Base-by-base conservation (phyloP, 2,888 invertebrate species). In the Amphipoea oculea region DNA sequence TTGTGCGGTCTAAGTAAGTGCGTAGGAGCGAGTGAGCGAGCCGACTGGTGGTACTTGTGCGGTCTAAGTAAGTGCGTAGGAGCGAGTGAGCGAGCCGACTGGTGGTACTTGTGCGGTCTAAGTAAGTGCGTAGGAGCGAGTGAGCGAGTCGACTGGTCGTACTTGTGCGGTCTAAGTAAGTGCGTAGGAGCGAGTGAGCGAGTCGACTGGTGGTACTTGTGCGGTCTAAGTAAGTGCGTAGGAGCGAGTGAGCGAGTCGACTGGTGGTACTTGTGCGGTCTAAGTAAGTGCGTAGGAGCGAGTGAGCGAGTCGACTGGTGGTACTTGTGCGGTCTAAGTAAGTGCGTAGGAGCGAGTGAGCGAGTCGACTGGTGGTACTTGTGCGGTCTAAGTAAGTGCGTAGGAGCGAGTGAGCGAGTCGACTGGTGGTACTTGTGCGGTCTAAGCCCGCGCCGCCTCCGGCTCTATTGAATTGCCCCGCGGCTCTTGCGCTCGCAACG, bases 401-500 rank as follows among this genome's bases (percentile, higher is more conserved):
- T 42, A 42, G 14, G n/a, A 23, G 42, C 14, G 40, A 48, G 48
- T 48, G 48, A 48, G 48, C 12, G 77, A 67, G 69, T 65, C 65
- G 48, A 14, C 4, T n/a, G 48, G 14, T 48, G 48, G 48, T 12
- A 48, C 65, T 48, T 67, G 82, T 65, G 62, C 67, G 48, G 66
- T 60, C 17, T 57, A 29, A 23, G 7, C n/a, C 29, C 11, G 77
- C 75, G 76, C 62, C 67, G 82, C 80, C 80, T 67, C 69, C 63
- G 81, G 87, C 84, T 76, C 88, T 83, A 76, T 75, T 51, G 42
- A 80, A 69, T 79, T 79, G 81, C 86, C 88, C 86, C 82, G 86
- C 88, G 87, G 87, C 84, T 81, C 76, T 81, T 78, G 60, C 71
- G 82, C 79, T 80, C 76, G 78, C 88, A 84, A 88, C 89, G 87